These are phyloP conservation scores for Galeruca laticollis DNA, from an alignment of 2,888 invertebrate species.

Conservation along the genomic window DNA sequence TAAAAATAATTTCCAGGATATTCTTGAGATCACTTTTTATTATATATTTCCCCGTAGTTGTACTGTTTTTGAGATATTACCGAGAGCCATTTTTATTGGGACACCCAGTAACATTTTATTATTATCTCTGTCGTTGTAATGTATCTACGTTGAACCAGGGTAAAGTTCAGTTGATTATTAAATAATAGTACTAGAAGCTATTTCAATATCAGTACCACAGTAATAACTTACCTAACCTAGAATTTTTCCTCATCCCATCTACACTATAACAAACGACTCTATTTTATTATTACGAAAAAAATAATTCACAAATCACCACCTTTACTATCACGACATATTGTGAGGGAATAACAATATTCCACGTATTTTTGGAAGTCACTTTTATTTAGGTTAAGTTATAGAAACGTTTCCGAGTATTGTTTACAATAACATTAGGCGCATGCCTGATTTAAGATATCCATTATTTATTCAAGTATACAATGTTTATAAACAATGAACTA, in stretches of 20 bases:
- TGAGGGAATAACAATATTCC: background rate
- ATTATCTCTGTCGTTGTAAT: too few species aligned
- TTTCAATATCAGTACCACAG: too few species aligned
- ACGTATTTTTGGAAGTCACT: background rate
- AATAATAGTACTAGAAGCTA: too few species aligned
- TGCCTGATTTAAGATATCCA: conserved; percentile 9
- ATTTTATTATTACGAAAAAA: background rate
- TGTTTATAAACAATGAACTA: conserved; percentile 8
- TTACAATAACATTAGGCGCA: conserved; percentile 2
- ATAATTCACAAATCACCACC: background rate
- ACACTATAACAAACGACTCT: background rate
- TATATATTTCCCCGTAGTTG: too few species aligned
- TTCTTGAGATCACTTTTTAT: too few species aligned
- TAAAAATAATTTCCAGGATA: too few species aligned
- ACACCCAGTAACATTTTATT: too few species aligned
- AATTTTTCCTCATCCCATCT: conserved; percentile 20
- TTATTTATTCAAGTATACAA: conserved; percentile 7
- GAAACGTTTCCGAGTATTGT: background rate
- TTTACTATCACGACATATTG: background rate
- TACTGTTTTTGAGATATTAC: too few species aligned
- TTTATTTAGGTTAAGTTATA: background rate
- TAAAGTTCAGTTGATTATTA: too few species aligned
- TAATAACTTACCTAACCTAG: conserved; percentile 31
- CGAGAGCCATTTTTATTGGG: too few species aligned
- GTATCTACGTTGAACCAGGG: too few species aligned